Evolutionary conservation across 1,140 invertebrate genomes (phyloP).

Genomic region (Cyclina sinensis): DNA sequence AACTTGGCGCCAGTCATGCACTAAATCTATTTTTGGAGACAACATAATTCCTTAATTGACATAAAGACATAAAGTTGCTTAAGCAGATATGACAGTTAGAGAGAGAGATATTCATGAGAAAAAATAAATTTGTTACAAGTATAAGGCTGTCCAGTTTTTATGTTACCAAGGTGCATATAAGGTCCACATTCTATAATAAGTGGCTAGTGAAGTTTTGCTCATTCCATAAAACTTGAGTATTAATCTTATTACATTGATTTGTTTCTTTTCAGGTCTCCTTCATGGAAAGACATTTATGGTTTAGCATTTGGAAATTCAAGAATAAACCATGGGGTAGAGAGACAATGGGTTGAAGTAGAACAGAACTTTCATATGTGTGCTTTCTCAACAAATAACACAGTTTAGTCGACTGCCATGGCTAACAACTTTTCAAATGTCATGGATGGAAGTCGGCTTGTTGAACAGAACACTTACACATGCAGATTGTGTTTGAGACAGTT

Average conservation of each 20-base stretch:
- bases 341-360: conserved; percentile 6
- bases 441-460: conserved; percentile 35
- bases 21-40: too few relatives aligned
- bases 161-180: too few relatives aligned
- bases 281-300: not conserved
- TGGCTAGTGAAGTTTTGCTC: too few relatives aligned
- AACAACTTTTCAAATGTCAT: conserved; percentile 46
- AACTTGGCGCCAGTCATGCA: too few relatives aligned
- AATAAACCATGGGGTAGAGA: not conserved
- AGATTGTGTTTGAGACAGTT: conserved; percentile 42
- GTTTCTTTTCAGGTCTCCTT: not conserved
- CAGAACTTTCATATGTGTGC: not conserved
- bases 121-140: too few relatives aligned
- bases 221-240: not conserved
- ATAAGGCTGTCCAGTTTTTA: too few relatives aligned
- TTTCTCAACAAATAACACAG: not conserved
- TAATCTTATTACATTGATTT: not conserved
- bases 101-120: too few relatives aligned
- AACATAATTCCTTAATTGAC: too few relatives aligned
- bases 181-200: too few relatives aligned
- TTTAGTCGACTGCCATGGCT: not conserved
- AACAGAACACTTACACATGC: conserved; percentile 28
- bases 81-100: too few relatives aligned
- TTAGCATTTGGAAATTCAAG: not conserved
- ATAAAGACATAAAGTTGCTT: too few relatives aligned